Evolutionary conservation across 2,113 vertebrate species (phyloP).

Genomic region (Tor tambroides): DNA sequence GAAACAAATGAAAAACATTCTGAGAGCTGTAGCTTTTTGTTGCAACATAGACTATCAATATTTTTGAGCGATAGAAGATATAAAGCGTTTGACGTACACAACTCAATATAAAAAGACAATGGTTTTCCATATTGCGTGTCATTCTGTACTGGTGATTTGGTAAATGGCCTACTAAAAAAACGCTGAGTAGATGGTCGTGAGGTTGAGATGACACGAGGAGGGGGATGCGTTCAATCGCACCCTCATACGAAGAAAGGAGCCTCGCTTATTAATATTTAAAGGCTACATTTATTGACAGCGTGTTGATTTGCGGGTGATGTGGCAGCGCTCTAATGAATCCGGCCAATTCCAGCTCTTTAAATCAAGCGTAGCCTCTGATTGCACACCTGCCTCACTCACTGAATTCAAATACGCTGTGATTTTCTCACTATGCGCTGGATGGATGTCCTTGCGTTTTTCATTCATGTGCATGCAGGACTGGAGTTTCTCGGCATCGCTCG

Average conservation of each 20-base stretch:
- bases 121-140: slow-evolving; percentile 5
- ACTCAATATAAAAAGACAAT: background rate
- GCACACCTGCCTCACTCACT: slow-evolving; percentile 45
- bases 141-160: slow-evolving; percentile 22
- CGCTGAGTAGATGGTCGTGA: slow-evolving; percentile 52
- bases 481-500: background rate
- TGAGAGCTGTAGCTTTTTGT: background rate
- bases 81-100: background rate
- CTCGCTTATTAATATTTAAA: slow-evolving; percentile 78
- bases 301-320: slow-evolving; percentile 72
- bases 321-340: slow-evolving; percentile 68
- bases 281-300: slow-evolving; percentile 72
- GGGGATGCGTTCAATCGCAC: slow-evolving; percentile 29
- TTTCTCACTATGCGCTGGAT: background rate
- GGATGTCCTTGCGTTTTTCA: background rate
- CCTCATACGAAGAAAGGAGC: slow-evolving; percentile 60
- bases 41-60: background rate
- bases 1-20: background rate
- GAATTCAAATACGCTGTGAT: slow-evolving; percentile 20
- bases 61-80: background rate
- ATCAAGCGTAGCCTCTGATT: slow-evolving; percentile 42
- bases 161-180: slow-evolving; percentile 56
- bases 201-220: slow-evolving; percentile 29
- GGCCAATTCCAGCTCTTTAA: slow-evolving; percentile 46
- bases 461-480: background rate